phyloP scores from a whole-genome alignment of 2,797 vertebrate species.

The Pelodytes ibericus region DNA sequence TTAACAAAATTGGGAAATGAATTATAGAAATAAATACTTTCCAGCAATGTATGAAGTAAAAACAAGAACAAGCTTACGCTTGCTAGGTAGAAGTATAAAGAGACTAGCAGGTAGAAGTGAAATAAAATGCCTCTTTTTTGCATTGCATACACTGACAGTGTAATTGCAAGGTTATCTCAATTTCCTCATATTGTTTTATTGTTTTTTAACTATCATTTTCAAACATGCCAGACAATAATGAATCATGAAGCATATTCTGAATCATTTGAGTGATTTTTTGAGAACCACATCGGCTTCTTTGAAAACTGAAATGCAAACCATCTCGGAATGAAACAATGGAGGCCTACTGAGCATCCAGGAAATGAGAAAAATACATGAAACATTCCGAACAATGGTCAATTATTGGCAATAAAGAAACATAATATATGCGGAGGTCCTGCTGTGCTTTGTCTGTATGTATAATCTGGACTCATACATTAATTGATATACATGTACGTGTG shows the following conservation, averaged over 20 bases:
- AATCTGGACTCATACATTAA: neutral
- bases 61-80: neutral
- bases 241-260: conserved; percentile 13
- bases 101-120: conserved; percentile 8
- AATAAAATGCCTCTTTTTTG: conserved; percentile 1
- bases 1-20: too few relatives aligned
- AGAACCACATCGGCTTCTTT: conserved; percentile 17
- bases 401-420: neutral
- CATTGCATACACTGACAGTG: neutral
- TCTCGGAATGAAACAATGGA: conserved; percentile 18
- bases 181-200: conserved; percentile 39
- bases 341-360: neutral
- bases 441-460: neutral
- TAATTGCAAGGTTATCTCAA: conserved; percentile 35
- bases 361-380: neutral
- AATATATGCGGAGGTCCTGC: neutral
- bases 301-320: conserved; percentile 11
- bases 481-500: neutral
- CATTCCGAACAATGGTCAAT: neutral
- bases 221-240: conserved; percentile 6
- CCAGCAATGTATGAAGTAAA: too few relatives aligned
- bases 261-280: conserved; percentile 7
- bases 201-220: conserved; percentile 10
- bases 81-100: neutral
- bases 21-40: too few relatives aligned